Evolutionary conservation across 2,113 vertebrate species (phyloP).

Genomic region (Sitta europaea): DNA sequence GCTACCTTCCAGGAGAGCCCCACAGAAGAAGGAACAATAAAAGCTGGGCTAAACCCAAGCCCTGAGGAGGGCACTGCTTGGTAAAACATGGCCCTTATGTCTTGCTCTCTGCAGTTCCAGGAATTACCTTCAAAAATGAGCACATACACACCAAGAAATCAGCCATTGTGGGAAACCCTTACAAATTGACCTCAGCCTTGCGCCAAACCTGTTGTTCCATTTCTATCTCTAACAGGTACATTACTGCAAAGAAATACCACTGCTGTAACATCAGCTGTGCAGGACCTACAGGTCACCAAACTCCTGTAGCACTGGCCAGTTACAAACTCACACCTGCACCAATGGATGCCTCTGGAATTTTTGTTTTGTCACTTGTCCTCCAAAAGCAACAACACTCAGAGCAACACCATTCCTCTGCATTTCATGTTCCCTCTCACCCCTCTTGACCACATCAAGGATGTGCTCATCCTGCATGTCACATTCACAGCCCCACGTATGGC

Average conservation of each 20-base stretch:
- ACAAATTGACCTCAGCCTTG: neutral
- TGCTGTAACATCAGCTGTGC: neutral
- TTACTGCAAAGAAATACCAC: neutral
- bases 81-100: neutral
- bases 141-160: neutral
- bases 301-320: neutral
- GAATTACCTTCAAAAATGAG: neutral
- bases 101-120: neutral
- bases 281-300: neutral
- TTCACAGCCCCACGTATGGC: accelerated
- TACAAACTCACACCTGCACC: neutral
- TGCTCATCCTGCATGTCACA: neutral
- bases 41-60: neutral
- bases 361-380: neutral
- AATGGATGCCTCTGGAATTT: neutral
- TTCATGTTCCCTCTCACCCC: neutral
- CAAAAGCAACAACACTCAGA: neutral
- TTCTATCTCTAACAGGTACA: neutral
- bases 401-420: neutral
- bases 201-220: accelerated
- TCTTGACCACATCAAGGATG: accelerated
- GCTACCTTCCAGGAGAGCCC: neutral
- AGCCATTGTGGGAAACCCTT: neutral
- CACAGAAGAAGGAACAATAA: neutral
- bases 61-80: neutral